phyloP scores from a whole-genome alignment of 1,140 invertebrate genomes.

The Caerostris darwini region DNA sequence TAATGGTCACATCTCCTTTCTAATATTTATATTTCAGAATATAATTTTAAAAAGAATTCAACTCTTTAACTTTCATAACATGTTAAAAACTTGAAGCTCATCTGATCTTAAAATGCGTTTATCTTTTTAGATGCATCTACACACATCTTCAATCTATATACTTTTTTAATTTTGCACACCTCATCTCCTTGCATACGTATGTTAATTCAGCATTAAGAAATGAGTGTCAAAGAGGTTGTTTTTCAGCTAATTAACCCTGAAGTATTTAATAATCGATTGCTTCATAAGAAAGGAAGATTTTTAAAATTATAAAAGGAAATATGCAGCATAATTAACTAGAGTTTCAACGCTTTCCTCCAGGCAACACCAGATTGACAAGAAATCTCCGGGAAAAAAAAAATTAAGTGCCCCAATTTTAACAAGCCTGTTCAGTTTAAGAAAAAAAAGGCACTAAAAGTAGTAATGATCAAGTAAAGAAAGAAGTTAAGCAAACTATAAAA shows the following conservation, averaged over 20 bases:
- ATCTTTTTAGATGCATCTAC: too few species aligned
- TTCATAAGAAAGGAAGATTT: neutral
- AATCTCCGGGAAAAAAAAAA: neutral
- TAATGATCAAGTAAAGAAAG: conserved; percentile 28
- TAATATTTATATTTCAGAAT: too few species aligned
- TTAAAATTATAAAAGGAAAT: neutral
- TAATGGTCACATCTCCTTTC: too few species aligned
- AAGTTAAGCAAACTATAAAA: conserved; percentile 17
- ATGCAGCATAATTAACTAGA: conserved; percentile 9
- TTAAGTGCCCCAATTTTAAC: conserved; percentile 12
- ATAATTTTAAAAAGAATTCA: too few species aligned
- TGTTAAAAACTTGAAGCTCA: too few species aligned
- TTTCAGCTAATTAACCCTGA: neutral
- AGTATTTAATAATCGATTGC: neutral
- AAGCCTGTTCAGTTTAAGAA: neutral
- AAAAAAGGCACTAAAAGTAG: neutral
- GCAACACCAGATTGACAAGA: neutral
- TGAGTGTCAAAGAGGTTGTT: neutral
- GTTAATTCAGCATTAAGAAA: neutral
- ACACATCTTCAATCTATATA: too few species aligned
- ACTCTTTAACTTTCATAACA: too few species aligned
- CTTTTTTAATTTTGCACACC: too few species aligned
- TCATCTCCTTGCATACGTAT: neutral
- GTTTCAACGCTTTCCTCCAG: conserved; percentile 25
- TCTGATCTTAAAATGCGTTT: too few species aligned